Evolutionary conservation across 2,888 invertebrate genomes (phyloP).

Genomic region (Ormyrus rosae): DNA sequence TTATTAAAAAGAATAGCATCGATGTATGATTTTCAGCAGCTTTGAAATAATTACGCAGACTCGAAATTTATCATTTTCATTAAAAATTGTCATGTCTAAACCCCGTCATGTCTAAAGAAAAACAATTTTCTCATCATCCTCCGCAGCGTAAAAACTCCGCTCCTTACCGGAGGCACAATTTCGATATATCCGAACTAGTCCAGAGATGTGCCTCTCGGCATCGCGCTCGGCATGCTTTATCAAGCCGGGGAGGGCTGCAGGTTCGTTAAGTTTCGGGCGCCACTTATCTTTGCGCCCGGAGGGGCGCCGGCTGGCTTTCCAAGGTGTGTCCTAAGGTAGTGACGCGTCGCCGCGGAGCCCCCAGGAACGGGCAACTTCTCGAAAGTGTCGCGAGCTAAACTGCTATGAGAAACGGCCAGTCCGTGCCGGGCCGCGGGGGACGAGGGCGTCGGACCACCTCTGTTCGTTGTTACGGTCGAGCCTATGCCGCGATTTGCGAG

Average conservation of each 20-base stretch:
- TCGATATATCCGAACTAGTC: too few species aligned
- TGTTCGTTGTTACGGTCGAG: background rate
- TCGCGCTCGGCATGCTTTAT: slow-evolving; percentile 60
- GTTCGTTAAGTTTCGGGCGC: slow-evolving; percentile 71
- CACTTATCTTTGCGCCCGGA: slow-evolving; percentile 68
- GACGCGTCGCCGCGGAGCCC: slow-evolving; percentile 25
- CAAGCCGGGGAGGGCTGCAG: slow-evolving; percentile 57
- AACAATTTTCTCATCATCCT: too few species aligned
- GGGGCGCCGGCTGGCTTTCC: slow-evolving; percentile 58
- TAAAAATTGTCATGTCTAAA: too few species aligned
- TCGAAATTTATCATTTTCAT: too few species aligned
- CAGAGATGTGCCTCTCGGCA: too few species aligned
- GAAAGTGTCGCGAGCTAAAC: slow-evolving; percentile 74
- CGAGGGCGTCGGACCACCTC: slow-evolving; percentile 33
- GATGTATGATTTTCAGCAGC: too few species aligned
- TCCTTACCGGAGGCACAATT: too few species aligned
- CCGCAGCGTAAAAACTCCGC: too few species aligned
- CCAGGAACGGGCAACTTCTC: slow-evolving; percentile 69
- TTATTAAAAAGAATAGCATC: too few species aligned
- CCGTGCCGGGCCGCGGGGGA: slow-evolving; percentile 73
- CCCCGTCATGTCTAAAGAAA: too few species aligned
- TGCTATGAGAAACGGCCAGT: slow-evolving; percentile 75
- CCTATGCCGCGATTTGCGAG: too few species aligned
- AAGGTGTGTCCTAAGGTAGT: slow-evolving; percentile 50
- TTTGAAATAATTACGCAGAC: too few species aligned